Evolutionary conservation across 2,797 vertebrate species (phyloP).

Genomic region (Meda fulgida): DNA sequence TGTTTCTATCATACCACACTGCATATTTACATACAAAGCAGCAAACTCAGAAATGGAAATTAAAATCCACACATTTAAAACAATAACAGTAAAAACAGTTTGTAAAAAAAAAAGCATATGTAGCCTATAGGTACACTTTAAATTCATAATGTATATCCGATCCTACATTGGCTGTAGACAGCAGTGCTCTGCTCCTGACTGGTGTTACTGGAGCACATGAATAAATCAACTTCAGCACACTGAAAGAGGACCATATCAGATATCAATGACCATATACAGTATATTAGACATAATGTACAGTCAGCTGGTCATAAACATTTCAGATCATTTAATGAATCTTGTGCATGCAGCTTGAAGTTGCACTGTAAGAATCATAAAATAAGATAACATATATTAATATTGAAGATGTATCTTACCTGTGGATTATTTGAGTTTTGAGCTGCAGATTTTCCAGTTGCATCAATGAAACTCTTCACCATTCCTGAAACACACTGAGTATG

Average conservation of each 20-base stretch:
- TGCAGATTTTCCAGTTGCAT: not conserved
- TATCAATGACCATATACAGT: not conserved
- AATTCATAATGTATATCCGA: not conserved
- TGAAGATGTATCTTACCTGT: no score
- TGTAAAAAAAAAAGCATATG: no score
- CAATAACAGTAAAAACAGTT: rapidly evolving
- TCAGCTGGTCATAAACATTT: no score
- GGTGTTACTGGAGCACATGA: not conserved
- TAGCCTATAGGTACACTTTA: not conserved
- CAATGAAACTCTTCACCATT: not conserved
- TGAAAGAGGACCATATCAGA: not conserved
- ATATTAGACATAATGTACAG: no score
- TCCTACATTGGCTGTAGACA: not conserved
- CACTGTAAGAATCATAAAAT: no score
- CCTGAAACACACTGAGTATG: not conserved
- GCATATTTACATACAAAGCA: not conserved
- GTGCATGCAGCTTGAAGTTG: no score
- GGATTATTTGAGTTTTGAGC: no score
- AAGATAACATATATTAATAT: no score
- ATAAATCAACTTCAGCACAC: not conserved
- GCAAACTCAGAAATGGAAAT: not conserved
- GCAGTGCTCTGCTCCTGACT: not conserved
- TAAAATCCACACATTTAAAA: not conserved
- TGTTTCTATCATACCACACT: not conserved
- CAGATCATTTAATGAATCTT: no score